These are phyloP conservation scores for Acanthopleura granulata DNA, from an alignment of 2,888 invertebrate species.

Conservation along the genomic window DNA sequence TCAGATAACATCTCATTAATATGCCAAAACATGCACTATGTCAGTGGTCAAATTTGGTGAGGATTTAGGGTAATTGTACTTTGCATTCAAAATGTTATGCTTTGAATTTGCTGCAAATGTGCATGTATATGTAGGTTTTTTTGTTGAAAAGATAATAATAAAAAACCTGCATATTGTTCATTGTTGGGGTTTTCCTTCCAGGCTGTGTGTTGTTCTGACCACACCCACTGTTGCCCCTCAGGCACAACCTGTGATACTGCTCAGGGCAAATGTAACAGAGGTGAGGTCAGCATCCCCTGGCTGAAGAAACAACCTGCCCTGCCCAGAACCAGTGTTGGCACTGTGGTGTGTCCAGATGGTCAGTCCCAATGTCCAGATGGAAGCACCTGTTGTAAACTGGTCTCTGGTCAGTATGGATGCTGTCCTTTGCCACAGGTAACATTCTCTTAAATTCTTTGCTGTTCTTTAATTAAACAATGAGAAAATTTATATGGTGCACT, in stretches of 20 bases:
- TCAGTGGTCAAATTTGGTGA: too few species aligned
- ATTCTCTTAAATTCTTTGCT: too few species aligned
- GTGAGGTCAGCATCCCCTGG: constrained; percentile 28
- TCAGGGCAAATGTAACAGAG: constrained; percentile 39
- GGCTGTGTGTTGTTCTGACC: constrained; percentile 64
- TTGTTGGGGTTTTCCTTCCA: constrained; percentile 9
- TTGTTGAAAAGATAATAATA: too few species aligned
- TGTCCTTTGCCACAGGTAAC: background rate
- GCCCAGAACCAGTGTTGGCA: background rate
- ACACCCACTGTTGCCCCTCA: constrained; percentile 61
- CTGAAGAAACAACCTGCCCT: constrained; percentile 27
- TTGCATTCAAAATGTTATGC: too few species aligned
- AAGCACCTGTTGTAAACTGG: constrained; percentile 16
- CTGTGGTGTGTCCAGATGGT: constrained; percentile 30
- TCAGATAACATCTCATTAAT: too few species aligned
- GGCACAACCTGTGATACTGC: constrained; percentile 49
- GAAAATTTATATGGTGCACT: too few species aligned
- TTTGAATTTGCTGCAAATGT: too few species aligned
- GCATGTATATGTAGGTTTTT: too few species aligned
- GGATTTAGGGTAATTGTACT: too few species aligned
- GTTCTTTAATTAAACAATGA: too few species aligned
- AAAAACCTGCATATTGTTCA: too few species aligned
- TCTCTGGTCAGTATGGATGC: constrained; percentile 16
- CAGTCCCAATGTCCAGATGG: constrained; percentile 24
- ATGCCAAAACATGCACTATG: too few species aligned